These are phyloP conservation scores for Tipula unca DNA, from an alignment of 2,888 invertebrate species.

Conservation along the genomic window DNA sequence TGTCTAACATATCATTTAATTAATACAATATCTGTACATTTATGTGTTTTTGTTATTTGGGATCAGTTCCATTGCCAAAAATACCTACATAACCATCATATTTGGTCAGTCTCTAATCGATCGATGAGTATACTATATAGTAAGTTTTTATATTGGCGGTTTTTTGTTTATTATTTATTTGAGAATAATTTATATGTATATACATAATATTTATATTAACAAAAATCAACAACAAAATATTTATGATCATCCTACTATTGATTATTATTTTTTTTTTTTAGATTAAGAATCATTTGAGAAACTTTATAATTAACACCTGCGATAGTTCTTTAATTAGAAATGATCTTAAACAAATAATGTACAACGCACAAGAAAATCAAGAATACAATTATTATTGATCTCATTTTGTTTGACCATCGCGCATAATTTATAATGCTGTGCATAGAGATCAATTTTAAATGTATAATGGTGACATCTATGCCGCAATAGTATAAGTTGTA, in stretches of 20 bases:
- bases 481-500: neutral
- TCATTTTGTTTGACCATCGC: neutral
- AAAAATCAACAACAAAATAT: neutral
- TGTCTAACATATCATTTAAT: neutral
- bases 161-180: neutral
- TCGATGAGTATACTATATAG: neutral
- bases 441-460: neutral
- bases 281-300: neutral
- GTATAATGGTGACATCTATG: neutral
- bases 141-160: neutral
- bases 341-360: neutral
- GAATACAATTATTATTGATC: neutral
- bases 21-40: neutral
- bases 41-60: neutral
- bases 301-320: neutral
- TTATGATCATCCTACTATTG: neutral
- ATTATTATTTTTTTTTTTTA: neutral
- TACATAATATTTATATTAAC: too few species aligned
- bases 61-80: conserved; percentile 1
- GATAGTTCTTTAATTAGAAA: neutral
- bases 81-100: neutral
- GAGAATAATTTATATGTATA: neutral
- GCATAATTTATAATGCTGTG: too few species aligned
- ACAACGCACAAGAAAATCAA: neutral
- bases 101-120: conserved; percentile 8